Evolutionary conservation across 2,113 vertebrate species (phyloP).

Genomic region (Symphodus melops): DNA sequence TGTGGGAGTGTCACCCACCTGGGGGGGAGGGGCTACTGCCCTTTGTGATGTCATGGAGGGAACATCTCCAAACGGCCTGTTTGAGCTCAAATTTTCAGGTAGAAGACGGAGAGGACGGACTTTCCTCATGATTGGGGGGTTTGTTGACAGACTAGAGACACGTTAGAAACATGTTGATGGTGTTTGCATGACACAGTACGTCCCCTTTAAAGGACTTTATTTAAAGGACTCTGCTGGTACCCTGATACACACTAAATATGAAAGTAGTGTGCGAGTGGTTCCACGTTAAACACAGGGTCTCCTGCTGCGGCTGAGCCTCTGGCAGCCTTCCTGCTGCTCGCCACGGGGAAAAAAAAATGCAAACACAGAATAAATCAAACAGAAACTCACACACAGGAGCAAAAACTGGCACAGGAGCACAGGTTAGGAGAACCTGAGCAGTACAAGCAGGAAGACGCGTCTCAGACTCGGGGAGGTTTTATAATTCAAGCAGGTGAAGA

Average conservation of each 20-base stretch:
- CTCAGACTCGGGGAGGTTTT: neutral
- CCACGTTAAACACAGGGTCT: conserved; percentile 5
- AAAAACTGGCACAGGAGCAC: neutral
- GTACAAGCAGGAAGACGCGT: conserved; percentile 8
- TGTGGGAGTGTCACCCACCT: no score
- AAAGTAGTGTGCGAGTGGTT: conserved; percentile 2
- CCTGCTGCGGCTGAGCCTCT: conserved; percentile 49
- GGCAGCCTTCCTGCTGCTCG: conserved; percentile 35
- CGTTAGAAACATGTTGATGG: no score
- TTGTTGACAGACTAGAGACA: no score
- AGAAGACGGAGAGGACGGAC: no score
- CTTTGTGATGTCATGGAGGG: no score
- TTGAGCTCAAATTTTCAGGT: no score
- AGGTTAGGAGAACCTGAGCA: conserved; percentile 19
- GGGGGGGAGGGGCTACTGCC: no score
- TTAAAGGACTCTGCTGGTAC: neutral
- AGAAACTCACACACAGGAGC: conserved; percentile 1
- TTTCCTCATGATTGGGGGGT: no score
- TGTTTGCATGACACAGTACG: no score
- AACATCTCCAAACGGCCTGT: no score
- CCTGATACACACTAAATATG: neutral
- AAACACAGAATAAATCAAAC: conserved; percentile 40
- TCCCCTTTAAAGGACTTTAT: no score
- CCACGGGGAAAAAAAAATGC: conserved; percentile 15
- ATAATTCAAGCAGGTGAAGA: no score